Evolutionary conservation across 2,113 vertebrate species (phyloP).

Genomic region (Aramus guarauna): DNA sequence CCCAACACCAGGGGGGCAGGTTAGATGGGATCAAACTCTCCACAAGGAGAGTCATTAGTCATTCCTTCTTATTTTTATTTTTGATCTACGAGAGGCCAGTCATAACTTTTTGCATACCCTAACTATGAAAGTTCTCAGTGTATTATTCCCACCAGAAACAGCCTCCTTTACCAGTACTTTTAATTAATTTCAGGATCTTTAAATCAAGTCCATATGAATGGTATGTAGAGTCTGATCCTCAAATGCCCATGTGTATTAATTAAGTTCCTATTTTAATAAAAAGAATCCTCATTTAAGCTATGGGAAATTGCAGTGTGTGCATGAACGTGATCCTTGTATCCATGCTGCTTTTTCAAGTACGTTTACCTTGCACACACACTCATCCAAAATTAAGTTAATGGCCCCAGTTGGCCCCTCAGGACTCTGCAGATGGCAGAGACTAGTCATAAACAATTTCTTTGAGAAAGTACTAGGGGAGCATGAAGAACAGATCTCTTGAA

Average conservation of each 20-base stretch:
- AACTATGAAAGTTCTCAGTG: background rate
- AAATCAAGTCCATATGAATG: conserved; percentile 40
- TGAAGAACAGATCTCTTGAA: background rate
- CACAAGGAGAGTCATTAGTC: background rate
- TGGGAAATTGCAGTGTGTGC: conserved; percentile 17
- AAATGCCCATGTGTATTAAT: conserved; percentile 55
- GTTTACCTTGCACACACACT: background rate
- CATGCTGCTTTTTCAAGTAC: background rate
- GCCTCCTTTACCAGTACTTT: background rate
- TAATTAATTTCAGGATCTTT: conserved; percentile 36
- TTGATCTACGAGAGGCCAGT: background rate
- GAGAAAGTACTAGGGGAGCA: background rate
- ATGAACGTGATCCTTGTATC: background rate
- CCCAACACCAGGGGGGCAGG: background rate
- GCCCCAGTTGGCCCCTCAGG: background rate
- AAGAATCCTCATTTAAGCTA: conserved; percentile 42
- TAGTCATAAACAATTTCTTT: background rate
- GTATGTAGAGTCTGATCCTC: background rate
- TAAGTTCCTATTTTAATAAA: conserved; percentile 49
- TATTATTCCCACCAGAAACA: background rate
- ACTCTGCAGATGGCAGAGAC: background rate
- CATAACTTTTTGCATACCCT: background rate
- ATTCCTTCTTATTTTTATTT: background rate
- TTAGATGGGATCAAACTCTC: background rate
- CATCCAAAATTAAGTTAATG: conserved; percentile 34